Evolutionary conservation across 1,140 invertebrate genomes (phyloP).

Genomic region (Zophobas morio): DNA sequence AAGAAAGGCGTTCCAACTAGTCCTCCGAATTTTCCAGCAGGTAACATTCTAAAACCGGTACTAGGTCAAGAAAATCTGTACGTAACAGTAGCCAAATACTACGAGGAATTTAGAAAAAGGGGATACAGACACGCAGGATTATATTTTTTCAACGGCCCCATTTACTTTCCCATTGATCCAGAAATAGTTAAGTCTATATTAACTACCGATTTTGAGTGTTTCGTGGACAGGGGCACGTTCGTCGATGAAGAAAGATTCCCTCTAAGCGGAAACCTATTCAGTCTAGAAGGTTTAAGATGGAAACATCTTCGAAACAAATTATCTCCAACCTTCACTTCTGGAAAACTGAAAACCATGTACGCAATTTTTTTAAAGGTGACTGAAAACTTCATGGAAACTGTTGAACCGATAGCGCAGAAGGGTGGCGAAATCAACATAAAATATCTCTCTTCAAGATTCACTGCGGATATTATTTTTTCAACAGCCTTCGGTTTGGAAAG

Average conservation of each 20-base stretch:
- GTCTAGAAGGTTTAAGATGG: slow-evolving; percentile 68
- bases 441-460: neutral
- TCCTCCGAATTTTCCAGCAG: slow-evolving; percentile 52
- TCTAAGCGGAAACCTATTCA: slow-evolving; percentile 69
- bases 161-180: slow-evolving; percentile 66
- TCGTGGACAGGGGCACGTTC: slow-evolving; percentile 68
- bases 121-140: slow-evolving; percentile 55
- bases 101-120: slow-evolving; percentile 63
- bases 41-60: slow-evolving; percentile 41
- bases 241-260: slow-evolving; percentile 67
- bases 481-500: slow-evolving; percentile 71
- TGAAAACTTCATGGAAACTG: slow-evolving; percentile 67
- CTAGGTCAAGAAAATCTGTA: slow-evolving; percentile 21
- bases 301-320: slow-evolving; percentile 68
- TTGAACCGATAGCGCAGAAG: slow-evolving; percentile 1
- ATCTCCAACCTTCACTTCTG: slow-evolving; percentile 70
- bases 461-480: slow-evolving; percentile 19
- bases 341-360: slow-evolving; percentile 70
- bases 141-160: slow-evolving; percentile 50
- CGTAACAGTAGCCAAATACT: slow-evolving; percentile 15
- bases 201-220: slow-evolving; percentile 69
- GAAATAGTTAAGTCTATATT: slow-evolving; percentile 69
- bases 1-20: slow-evolving; percentile 48
- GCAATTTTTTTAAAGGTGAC: slow-evolving; percentile 51
- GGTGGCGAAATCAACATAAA: slow-evolving; percentile 10